Evolutionary conservation across 1,140 invertebrate genomes (phyloP), one percentile per base, ranked within the genome.

Genomic region (Bombus vancouverensis): DNA sequence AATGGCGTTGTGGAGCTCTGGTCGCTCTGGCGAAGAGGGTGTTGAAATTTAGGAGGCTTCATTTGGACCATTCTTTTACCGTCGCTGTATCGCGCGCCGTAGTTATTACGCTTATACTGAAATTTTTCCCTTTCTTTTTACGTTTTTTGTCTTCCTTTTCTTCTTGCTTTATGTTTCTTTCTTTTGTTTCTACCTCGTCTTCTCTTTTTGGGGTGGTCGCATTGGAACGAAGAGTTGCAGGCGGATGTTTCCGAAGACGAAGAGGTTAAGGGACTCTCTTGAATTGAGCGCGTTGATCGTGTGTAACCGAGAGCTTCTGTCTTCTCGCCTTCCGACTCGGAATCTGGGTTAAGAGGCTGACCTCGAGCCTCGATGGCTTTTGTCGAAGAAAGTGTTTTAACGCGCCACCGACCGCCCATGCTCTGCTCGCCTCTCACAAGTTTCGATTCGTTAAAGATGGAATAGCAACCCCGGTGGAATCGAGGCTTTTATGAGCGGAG

Each of bases 31-130:
- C 87, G 88, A 91, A 90, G 90, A 92, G 92, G 91, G 90, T 93
- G 93, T 93, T 93, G 91, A 93, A 94, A 94, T 93, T 94, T 93
- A 93, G 91, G 93, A 94, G 92, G 92, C 94, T 94, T 94, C 94
- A 94, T 94, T 95, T 94, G 90, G 79, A 87, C 93, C 88, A 94
- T 94, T 94, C 94, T 94, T 94, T 92, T 86, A 75, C 76, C 78
- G 73, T 32, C 47, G 66, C 34, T 77, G 83, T 75, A 73, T 59
- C 80, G 66, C 86, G 74, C 78, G 83, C 68, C 74, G 65, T 74
- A 87, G 89, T 88, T 87, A 81, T 87, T 73, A 57, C 81, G 83
- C 83, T 87, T 89, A 83, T 92, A 78, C 71, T 78, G 74, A 80
- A 77, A 85, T 88, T 79, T 79, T 57, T 76, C 62, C 79, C 66